Evolutionary conservation across 53 echinoderm and acorn worm species (phyloP).

Genomic region (Henricia sp.): DNA sequence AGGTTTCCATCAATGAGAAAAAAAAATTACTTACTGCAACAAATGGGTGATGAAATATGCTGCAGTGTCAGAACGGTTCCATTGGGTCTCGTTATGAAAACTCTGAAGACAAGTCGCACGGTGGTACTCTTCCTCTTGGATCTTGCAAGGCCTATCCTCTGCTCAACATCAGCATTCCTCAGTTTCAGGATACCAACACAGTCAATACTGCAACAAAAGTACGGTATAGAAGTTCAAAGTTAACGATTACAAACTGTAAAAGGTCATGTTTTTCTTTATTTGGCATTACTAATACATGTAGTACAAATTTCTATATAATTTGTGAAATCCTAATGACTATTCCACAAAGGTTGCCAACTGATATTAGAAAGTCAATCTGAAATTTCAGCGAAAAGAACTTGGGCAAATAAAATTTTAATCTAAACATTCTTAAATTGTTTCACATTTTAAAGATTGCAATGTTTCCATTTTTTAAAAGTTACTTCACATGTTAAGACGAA

Average conservation of each 20-base stretch:
- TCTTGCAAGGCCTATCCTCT: conserved; percentile 82
- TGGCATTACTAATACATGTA: too few species aligned
- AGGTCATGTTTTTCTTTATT: background rate
- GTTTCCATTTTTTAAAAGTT: too few species aligned
- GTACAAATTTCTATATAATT: too few species aligned
- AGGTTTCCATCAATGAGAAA: background rate
- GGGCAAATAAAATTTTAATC: too few species aligned
- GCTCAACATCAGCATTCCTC: conserved; percentile 97
- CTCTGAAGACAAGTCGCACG: conserved; percentile 89
- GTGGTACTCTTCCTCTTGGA: conserved; percentile 96
- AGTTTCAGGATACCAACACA: conserved; percentile 98
- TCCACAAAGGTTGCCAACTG: too few species aligned
- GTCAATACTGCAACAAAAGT: conserved; percentile 56
- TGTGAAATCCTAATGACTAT: too few species aligned
- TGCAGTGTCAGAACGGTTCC: conserved; percentile 72
- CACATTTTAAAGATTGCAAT: too few species aligned
- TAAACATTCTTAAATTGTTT: too few species aligned
- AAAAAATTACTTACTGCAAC: conserved; percentile 88
- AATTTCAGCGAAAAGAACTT: too few species aligned
- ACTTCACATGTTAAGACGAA: background rate
- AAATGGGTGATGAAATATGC: conserved; percentile 76
- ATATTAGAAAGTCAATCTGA: too few species aligned
- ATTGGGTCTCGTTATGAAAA: conserved; percentile 65
- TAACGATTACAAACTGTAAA: background rate
- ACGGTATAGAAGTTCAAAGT: background rate